Evolutionary conservation across 2,888 invertebrate genomes (phyloP).

Genomic region (Tenthredo amoena): DNA sequence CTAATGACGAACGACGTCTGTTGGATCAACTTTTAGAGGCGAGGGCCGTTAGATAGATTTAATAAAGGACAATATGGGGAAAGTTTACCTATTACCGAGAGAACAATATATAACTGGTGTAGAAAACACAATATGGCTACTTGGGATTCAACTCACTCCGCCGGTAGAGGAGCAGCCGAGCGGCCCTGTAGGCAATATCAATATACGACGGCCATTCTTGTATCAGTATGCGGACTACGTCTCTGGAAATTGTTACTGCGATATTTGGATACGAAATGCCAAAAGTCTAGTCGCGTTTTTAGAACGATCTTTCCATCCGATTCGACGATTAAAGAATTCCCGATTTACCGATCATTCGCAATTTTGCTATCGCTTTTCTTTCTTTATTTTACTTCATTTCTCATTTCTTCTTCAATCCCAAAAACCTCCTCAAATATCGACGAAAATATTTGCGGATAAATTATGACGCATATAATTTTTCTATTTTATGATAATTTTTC

Average conservation of each 20-base stretch:
- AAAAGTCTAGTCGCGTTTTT: conserved; percentile 40
- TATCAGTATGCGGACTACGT: conserved; percentile 49
- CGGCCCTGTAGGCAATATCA: conserved; percentile 46
- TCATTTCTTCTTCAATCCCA: background rate
- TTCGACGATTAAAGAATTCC: background rate
- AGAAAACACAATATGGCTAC: conserved; percentile 51
- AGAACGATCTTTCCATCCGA: conserved; percentile 28
- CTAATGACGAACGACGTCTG: conserved; percentile 48
- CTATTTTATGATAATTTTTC: background rate
- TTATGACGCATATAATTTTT: background rate
- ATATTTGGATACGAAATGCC: conserved; percentile 50
- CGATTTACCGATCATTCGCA: background rate
- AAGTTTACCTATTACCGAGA: conserved; percentile 43
- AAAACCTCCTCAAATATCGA: background rate
- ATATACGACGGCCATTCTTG: conserved; percentile 49
- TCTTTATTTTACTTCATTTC: background rate
- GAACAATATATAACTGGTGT: conserved; percentile 47
- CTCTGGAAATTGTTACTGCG: conserved; percentile 46
- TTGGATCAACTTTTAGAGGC: conserved; percentile 44
- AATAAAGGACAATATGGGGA: conserved; percentile 50
- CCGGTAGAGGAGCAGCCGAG: conserved; percentile 23
- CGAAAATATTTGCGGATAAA: background rate
- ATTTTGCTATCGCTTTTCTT: background rate
- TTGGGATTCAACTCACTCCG: conserved; percentile 47
- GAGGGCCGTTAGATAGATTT: conserved; percentile 41